Evolutionary conservation across 1,140 invertebrate species (phyloP), one percentile per base, ranked within the genome.

Genomic region (Drosophila parvula): DNA sequence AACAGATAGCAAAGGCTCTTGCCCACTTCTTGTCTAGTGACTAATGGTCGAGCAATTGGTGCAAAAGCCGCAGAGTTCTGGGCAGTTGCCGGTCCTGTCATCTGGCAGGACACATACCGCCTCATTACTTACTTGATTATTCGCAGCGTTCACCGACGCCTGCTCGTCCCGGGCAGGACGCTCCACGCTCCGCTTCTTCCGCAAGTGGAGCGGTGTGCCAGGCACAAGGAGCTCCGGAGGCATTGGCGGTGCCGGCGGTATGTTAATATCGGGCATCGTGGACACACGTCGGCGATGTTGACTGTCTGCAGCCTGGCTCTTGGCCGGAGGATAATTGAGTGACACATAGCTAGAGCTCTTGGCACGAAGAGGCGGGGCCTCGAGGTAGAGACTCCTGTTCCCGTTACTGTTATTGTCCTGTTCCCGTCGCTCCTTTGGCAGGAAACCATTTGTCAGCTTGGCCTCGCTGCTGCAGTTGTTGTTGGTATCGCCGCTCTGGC

Each of bases 171-270:
- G 41, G n/a, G 32, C 12, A 38, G 34, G 47, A 11, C 51, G 63
- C 45, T 78, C 84, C n/a, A 45, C 65, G 67, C 84, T 88, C 6
- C 78, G 74, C 16, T 89, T 90, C 63, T 89, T 89, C 14, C 81
- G 74, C 61, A 85, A 47, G 51, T 81, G 81, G 22, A 89, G 44
- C 8, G 85, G 85, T 7, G 85, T 89, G 0, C 65, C 67, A 0
- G 84, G 85, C 6, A 73, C 79, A 8, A 91, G 63, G 2, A 84
- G 74, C 16, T 83, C 79, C 4, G 76, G 47, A 7, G 90, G 90
- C 75, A 86, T 27, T 1, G 90, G 90, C 7, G 90, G 90, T 5
- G 90, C 81, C 14, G 88, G 63, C 44, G 90, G 90, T 82, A 85
- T 85, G 70, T 79, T 73, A 76, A 85, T 88, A 59, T 82, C 75